A percentile compares a stretch with the other conserved stretches of the same genome.
Conservation (phyloP, 2,888 invertebrate genomes). For the Brenthis hecate region DNA sequence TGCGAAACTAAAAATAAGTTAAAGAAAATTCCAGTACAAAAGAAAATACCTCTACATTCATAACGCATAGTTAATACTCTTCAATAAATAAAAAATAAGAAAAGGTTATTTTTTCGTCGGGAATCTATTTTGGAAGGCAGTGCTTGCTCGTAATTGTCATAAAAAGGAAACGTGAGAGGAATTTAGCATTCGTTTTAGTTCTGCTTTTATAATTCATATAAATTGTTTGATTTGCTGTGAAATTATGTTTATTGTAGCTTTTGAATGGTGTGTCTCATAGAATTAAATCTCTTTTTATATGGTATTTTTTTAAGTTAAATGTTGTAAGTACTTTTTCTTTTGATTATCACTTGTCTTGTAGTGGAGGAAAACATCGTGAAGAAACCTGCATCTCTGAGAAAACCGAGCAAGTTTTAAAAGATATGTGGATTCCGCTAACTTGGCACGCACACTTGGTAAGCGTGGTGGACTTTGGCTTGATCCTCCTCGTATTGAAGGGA, state of each 20-base stretch:
- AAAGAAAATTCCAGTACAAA: background rate
- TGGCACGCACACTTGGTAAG: too few relatives aligned
- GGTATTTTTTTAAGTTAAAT: too few relatives aligned
- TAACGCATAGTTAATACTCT: conserved; percentile 16
- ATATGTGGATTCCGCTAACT: too few relatives aligned
- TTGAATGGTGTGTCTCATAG: background rate
- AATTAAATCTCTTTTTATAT: background rate
- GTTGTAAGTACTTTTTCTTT: too few relatives aligned
- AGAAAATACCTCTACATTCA: conserved; percentile 4
- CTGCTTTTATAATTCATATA: conserved; percentile 22
- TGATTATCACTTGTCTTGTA: too few relatives aligned
- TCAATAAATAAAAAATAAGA: conserved; percentile 27
- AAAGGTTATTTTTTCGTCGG: conserved; percentile 17
- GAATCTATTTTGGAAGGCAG: conserved; percentile 26
- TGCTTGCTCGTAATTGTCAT: conserved; percentile 33
- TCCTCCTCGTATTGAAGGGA: too few relatives aligned
- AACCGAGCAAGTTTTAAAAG: too few relatives aligned
- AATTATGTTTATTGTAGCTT: conserved; percentile 20
- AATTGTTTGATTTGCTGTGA: conserved; percentile 21
- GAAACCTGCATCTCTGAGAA: too few relatives aligned
- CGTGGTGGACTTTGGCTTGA: too few relatives aligned
- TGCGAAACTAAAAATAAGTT: background rate
- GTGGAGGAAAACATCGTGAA: too few relatives aligned
- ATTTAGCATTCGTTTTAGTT: conserved; percentile 24
- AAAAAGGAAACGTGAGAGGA: conserved; percentile 38